These are phyloP conservation scores for Hydrocynus forskahlii DNA, from an alignment of 2,797 vertebrate species.

Conservation along the genomic window DNA sequence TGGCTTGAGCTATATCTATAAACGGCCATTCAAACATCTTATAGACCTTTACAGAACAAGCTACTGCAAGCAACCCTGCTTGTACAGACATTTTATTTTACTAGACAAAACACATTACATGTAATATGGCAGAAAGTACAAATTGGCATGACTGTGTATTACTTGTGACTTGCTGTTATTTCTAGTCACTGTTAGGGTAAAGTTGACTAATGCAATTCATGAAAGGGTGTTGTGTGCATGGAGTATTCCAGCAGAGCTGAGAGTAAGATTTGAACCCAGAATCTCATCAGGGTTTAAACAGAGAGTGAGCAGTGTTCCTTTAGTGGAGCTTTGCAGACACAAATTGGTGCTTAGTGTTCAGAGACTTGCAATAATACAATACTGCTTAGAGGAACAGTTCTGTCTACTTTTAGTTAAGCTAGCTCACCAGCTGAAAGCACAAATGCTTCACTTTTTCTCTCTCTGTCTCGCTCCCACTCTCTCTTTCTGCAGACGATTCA, in stretches of 20 bases:
- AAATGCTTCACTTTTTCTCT: slow-evolving; percentile 5
- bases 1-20: too few relatives aligned
- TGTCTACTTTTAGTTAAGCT: neutral
- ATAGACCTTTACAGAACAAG: too few relatives aligned
- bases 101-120: too few relatives aligned
- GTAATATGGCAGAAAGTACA: neutral
- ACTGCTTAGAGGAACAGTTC: slow-evolving; percentile 13
- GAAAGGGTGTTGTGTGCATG: neutral
- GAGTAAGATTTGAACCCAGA: slow-evolving; percentile 3
- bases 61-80: too few relatives aligned
- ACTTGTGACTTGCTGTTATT: neutral
- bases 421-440: neutral
- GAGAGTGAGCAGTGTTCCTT: slow-evolving; percentile 9
- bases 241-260: neutral
- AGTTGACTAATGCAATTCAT: neutral
- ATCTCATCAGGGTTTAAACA: slow-evolving; percentile 31
- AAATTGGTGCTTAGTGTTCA: slow-evolving; percentile 44
- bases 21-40: too few relatives aligned
- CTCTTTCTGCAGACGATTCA: slow-evolving; percentile 87
- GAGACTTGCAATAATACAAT: slow-evolving; percentile 22
- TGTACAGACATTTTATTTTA: too few relatives aligned
- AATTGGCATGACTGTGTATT: neutral
- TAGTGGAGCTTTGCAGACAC: slow-evolving; percentile 18
- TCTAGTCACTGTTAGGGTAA: neutral
- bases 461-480: slow-evolving; percentile 37